phyloP scores from a whole-genome alignment of 2,113 vertebrate species.

The Corythornis madagascariensis region DNA sequence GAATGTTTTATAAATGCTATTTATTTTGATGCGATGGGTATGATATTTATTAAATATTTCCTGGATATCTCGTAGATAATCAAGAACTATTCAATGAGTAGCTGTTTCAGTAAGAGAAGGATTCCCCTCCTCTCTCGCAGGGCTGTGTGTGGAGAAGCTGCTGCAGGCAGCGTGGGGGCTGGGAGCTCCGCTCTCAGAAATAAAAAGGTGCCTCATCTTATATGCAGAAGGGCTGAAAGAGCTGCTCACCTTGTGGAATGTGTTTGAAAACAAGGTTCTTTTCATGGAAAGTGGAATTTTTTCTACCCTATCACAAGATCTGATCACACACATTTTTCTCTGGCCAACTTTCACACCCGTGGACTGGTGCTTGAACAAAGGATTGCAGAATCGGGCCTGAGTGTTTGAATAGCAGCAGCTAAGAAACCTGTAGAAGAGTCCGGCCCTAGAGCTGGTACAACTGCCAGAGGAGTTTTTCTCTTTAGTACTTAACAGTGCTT shows the following conservation, averaged over 20 bases:
- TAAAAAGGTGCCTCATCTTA: background rate
- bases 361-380: constrained; percentile 32
- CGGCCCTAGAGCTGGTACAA: background rate
- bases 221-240: constrained; percentile 11
- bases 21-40: constrained; percentile 67
- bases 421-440: background rate
- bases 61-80: constrained; percentile 56
- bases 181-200: background rate
- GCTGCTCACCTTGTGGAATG: constrained; percentile 38
- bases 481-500: background rate
- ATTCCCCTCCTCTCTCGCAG: background rate
- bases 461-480: background rate
- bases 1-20: constrained; percentile 62
- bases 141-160: background rate
- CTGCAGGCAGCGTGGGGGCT: background rate
- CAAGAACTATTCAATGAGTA: constrained; percentile 54
- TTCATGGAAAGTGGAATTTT: constrained; percentile 36
- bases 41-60: constrained; percentile 71
- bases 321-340: background rate
- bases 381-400: background rate
- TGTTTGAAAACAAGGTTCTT: constrained; percentile 52
- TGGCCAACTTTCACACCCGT: background rate
- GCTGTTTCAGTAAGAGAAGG: constrained; percentile 30
- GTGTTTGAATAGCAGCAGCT: constrained; percentile 1
- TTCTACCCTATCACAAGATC: constrained; percentile 21